Evolutionary conservation across 2,113 vertebrate species (phyloP).

Genomic region (Hippocampus mohnikei): DNA sequence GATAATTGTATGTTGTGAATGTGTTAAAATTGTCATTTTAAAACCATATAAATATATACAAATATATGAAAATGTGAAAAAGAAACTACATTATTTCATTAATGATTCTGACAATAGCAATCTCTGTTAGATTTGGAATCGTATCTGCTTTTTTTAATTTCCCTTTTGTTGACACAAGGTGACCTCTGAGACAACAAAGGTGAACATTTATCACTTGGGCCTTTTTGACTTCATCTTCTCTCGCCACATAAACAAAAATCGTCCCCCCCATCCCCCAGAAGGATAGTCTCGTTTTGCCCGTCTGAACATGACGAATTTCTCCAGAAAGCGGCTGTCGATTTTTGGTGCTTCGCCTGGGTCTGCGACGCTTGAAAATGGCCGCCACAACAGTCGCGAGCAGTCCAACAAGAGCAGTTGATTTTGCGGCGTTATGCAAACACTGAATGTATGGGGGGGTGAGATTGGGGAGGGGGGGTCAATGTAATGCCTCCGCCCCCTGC

Average conservation of each 20-base stretch:
- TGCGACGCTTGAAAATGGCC: constrained; percentile 66
- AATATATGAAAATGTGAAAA: background rate
- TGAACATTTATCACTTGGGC: background rate
- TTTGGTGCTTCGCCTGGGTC: constrained; percentile 56
- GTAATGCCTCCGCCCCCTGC: background rate
- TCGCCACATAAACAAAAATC: background rate
- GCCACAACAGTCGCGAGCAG: constrained; percentile 22
- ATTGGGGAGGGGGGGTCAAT: background rate
- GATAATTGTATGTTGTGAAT: background rate
- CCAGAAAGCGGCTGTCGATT: constrained; percentile 24
- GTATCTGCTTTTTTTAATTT: background rate
- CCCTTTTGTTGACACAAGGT: background rate
- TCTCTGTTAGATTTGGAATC: background rate
- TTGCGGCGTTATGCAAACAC: background rate
- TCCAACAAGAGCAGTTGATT: background rate
- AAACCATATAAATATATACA: background rate
- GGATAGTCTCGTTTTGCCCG: background rate
- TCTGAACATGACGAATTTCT: constrained; percentile 27
- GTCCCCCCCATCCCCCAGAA: background rate
- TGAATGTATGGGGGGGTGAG: background rate
- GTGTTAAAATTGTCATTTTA: background rate
- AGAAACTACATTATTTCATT: background rate
- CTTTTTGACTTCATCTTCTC: background rate
- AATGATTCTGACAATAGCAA: background rate
- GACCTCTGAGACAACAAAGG: background rate